Conservation (phyloP, 2,797 vertebrate genomes). For the Mormyrops boulengeri region DNA sequence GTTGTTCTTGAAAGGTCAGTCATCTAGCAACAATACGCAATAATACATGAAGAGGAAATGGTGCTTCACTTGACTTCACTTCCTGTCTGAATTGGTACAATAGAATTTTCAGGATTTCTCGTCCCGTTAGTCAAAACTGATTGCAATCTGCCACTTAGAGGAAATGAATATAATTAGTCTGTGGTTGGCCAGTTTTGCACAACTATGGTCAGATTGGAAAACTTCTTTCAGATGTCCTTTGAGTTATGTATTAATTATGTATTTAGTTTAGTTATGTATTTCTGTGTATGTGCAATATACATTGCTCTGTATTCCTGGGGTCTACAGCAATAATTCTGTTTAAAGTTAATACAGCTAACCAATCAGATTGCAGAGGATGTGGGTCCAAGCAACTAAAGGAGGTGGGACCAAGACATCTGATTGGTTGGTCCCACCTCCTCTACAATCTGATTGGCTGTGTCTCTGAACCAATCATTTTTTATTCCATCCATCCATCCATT, state of each 20-base stretch:
- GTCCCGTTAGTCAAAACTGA: background rate
- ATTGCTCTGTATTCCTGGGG: background rate
- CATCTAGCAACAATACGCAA: background rate
- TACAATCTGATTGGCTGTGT: background rate
- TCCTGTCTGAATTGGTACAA: background rate
- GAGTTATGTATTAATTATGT: background rate
- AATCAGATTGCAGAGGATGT: background rate
- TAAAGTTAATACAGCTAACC: background rate
- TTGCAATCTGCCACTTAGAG: background rate
- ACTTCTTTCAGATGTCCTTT: background rate
- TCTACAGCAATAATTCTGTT: background rate
- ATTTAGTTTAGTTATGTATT: background rate
- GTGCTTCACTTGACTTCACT: background rate
- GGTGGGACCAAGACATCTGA: background rate
- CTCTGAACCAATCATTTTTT: background rate
- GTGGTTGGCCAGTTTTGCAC: background rate
- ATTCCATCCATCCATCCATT: background rate
- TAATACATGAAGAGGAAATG: background rate
- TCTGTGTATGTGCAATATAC: background rate
- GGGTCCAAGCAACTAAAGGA: background rate
- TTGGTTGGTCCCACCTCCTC: background rate
- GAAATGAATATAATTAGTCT: background rate
- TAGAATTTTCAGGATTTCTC: constrained; percentile 30
- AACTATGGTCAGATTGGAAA: background rate
- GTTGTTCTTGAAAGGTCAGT: background rate